These are phyloP conservation scores for Onychostoma macrolepis DNA, from an alignment of 2,113 vertebrate genomes.

Conservation along the genomic window DNA sequence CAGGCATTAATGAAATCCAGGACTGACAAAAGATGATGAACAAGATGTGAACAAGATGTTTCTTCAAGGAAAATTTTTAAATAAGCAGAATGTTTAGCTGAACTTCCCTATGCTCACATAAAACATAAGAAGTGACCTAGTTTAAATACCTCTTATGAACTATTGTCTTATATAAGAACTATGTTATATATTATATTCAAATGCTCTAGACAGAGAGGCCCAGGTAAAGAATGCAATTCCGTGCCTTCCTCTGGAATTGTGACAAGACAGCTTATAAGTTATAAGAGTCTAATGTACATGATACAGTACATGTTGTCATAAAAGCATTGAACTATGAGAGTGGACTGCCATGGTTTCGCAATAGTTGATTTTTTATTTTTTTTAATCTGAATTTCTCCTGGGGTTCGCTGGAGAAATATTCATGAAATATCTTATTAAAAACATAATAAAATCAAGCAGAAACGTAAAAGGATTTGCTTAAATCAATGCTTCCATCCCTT, in stretches of 20 bases:
- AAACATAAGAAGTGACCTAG: not conserved
- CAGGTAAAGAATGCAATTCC: not conserved
- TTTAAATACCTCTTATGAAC: not conserved
- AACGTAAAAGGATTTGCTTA: not conserved
- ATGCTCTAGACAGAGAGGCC: not conserved
- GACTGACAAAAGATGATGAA: constrained; percentile 14
- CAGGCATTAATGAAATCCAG: constrained; percentile 59
- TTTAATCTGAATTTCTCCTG: not conserved
- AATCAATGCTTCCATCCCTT: not conserved
- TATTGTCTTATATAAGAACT: not conserved
- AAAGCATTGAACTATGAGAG: not conserved
- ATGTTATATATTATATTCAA: not conserved
- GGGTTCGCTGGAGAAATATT: not conserved
- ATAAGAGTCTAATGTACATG: not conserved
- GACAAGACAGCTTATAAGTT: not conserved
- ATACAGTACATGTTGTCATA: not conserved
- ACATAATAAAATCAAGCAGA: no score
- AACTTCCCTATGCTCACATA: not conserved
- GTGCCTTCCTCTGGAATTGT: not conserved
- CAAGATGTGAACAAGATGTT: constrained; percentile 47
- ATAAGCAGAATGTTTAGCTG: not conserved
- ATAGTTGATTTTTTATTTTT: not conserved
- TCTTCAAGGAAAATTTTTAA: not conserved
- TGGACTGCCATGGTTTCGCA: not conserved
- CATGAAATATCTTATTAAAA: not conserved